Conservation (phyloP, 2,888 invertebrate species). For the Pandemis corylana region DNA sequence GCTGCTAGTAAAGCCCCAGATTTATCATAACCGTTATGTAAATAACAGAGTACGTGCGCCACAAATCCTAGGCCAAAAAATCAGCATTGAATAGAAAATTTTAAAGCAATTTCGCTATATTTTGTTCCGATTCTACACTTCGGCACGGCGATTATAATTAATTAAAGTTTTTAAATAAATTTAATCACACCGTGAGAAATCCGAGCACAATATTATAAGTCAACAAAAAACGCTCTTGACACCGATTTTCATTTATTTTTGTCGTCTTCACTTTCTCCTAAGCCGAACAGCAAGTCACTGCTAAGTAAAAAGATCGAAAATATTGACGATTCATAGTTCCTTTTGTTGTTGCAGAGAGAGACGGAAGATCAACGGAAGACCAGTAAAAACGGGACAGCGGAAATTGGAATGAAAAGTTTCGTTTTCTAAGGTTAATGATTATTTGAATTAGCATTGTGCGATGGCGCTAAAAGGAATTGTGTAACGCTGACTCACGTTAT, state of each 20-base stretch:
- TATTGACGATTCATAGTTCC: constrained; percentile 44
- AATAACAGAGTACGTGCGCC: constrained; percentile 28
- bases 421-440: constrained; percentile 48
- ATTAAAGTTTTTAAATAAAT: constrained; percentile 7
- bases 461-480: constrained; percentile 25
- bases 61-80: constrained; percentile 6
- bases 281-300: constrained; percentile 43
- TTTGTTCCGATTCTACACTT: constrained; percentile 1
- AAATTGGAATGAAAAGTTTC: constrained; percentile 46
- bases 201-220: constrained; percentile 4
- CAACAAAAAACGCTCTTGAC: constrained; percentile 30
- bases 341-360: constrained; percentile 42
- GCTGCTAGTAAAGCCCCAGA: not conserved
- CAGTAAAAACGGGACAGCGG: constrained; percentile 32
- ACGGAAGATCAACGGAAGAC: constrained; percentile 27
- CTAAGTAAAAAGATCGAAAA: constrained; percentile 40
- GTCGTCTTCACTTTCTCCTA: constrained; percentile 33
- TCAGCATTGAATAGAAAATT: not conserved
- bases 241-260: constrained; percentile 21
- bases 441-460: constrained; percentile 40
- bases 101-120: not conserved
- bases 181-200: constrained; percentile 1
- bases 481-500: constrained; percentile 35
- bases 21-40: constrained; percentile 28
- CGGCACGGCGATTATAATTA: constrained; percentile 4